Conservation (phyloP, 1,140 invertebrate genomes). For the Delia radicum region DNA sequence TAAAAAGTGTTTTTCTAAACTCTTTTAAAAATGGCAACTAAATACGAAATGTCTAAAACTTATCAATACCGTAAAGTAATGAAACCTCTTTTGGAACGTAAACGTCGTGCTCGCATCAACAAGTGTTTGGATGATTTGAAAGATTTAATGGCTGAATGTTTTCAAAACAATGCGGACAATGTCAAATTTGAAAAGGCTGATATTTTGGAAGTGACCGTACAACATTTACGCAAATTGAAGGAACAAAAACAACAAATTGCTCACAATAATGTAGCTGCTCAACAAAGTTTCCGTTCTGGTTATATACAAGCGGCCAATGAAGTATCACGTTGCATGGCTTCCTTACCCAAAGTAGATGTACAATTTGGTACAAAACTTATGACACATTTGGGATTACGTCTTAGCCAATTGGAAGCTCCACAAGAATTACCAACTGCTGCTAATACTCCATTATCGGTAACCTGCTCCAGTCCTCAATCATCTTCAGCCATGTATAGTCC, state of each 20-base stretch:
- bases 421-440: conserved; percentile 33
- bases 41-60: conserved; percentile 67
- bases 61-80: conserved; percentile 92
- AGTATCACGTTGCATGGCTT: conserved; percentile 81
- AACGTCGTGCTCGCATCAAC: conserved; percentile 91
- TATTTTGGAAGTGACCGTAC: conserved; percentile 92
- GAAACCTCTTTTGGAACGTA: conserved; percentile 95
- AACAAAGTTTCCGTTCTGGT: conserved; percentile 80
- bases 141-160: conserved; percentile 84
- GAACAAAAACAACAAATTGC: conserved; percentile 53
- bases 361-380: conserved; percentile 80
- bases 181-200: conserved; percentile 95
- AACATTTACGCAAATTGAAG: conserved; percentile 84
- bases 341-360: conserved; percentile 80
- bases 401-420: conserved; percentile 63
- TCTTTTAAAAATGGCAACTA: conserved; percentile 42
- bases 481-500: conserved; percentile 39
- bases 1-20: no score
- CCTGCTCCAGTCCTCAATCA: conserved; percentile 35
- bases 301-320: conserved; percentile 91
- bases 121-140: conserved; percentile 91
- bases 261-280: conserved; percentile 58
- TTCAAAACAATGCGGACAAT: conserved; percentile 75
- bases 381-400: conserved; percentile 80
- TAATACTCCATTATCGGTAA: conserved; percentile 40